Evolutionary conservation across 2,113 vertebrate species (phyloP), one percentile per base, ranked within the genome.

Genomic region (Gadus macrocephalus): DNA sequence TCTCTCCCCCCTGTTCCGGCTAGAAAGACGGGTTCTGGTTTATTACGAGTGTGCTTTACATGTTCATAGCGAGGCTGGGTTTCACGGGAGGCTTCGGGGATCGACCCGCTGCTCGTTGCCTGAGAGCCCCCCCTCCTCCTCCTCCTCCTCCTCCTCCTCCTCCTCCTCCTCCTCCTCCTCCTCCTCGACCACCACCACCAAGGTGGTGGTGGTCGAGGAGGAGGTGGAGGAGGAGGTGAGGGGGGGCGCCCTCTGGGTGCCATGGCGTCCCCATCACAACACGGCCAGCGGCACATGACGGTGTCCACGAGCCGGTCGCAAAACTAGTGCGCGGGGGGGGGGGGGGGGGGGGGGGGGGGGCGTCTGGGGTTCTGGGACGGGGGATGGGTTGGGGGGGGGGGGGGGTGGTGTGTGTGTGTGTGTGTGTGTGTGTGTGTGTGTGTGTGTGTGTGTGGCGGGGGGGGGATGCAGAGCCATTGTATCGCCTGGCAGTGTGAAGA

Each of bases 271-370:
- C 80, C 73, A 83, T 85, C 85, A 84, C 85, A 84, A 75, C 85
- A 87, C 65, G 66, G 78, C 86, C 84, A 82, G 81, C 78, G 76
- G 88, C 89, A 85, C 88, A 87, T 88, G 90, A 82, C 79, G 83
- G 73, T 82, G 77, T 76, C 90, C 72, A 66, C 81, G 86, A 90
- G 85, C 83, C 83, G 77, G 88, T 83, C 78, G 75, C 74, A 85
- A 81, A 88, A 86, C 81, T 83, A 86, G 81, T 75, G 82, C 71
- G 78, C 68, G 72, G 27, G 66, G 70, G 38, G 71, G 20, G 20
- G 20, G 20, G 27, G 49, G 56, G 42, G 59, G 64, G 63, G 63
- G 72, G 63, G 68, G 1, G 42, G 42, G 0, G 42, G 42, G 62
- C 0, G 71, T 35, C 31, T 35, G 31, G 31, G 2, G 2, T 35